phyloP scores from a whole-genome alignment of 2,797 vertebrate genomes.

The Fratercula arctica region DNA sequence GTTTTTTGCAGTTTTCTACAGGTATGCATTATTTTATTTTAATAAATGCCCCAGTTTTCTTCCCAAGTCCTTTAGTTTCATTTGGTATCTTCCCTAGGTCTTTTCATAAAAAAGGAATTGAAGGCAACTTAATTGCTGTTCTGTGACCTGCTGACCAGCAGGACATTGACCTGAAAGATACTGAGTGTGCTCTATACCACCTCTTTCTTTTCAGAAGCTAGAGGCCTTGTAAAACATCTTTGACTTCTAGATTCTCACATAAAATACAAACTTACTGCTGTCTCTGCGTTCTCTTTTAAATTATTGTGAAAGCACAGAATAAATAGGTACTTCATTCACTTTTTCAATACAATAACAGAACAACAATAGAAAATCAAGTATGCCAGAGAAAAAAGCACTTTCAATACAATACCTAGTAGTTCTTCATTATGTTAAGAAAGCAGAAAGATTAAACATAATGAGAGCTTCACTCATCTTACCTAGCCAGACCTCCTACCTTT shows the following conservation, averaged over 20 bases:
- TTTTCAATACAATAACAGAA: slow-evolving; percentile 45
- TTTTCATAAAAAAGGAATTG: slow-evolving; percentile 43
- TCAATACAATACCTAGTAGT: slow-evolving; percentile 40
- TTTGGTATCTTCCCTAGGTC: neutral
- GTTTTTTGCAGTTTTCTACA: neutral
- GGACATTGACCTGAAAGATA: slow-evolving; percentile 62
- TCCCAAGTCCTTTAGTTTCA: neutral
- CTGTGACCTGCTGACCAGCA: slow-evolving; percentile 64
- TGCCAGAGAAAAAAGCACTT: slow-evolving; percentile 46
- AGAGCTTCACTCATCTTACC: slow-evolving; percentile 47
- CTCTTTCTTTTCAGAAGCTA: slow-evolving; percentile 52
- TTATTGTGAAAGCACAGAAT: slow-evolving; percentile 53
- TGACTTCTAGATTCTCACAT: slow-evolving; percentile 54
- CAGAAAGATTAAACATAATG: slow-evolving; percentile 60
- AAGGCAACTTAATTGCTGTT: slow-evolving; percentile 62
- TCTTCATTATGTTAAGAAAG: slow-evolving; percentile 60
- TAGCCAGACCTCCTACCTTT: slow-evolving; percentile 63
- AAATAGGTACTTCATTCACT: slow-evolving; percentile 49
- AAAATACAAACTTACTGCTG: slow-evolving; percentile 55
- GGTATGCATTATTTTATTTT: neutral
- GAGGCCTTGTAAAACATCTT: slow-evolving; percentile 52
- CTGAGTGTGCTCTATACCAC: slow-evolving; percentile 22
- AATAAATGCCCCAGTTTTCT: slow-evolving; percentile 9
- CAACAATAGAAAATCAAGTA: slow-evolving; percentile 57
- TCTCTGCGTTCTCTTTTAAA: slow-evolving; percentile 54